phyloP scores from a whole-genome alignment of 2,797 vertebrate genomes.

The Phoxinus dragarum region DNA sequence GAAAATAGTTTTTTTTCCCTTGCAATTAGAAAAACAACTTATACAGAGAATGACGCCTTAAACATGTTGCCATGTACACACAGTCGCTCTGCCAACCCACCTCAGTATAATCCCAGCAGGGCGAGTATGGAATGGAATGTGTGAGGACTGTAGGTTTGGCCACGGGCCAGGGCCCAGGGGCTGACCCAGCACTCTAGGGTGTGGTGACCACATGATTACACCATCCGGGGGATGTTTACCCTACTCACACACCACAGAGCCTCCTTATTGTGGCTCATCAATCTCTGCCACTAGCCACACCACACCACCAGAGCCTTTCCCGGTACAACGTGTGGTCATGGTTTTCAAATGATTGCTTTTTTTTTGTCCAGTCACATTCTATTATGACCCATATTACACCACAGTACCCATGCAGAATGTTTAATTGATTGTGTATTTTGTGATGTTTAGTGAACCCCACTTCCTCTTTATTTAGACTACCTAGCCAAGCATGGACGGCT shows the following conservation, averaged over 20 bases:
- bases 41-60: conserved; percentile 11
- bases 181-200: conserved; percentile 58
- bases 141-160: conserved; percentile 56
- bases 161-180: conserved; percentile 35
- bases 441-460: neutral
- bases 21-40: conserved; percentile 34
- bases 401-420: conserved; percentile 12
- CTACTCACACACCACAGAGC: conserved; percentile 52
- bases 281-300: conserved; percentile 40
- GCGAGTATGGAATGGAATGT: conserved; percentile 54
- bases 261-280: conserved; percentile 45
- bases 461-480: conserved; percentile 81
- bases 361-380: conserved; percentile 1
- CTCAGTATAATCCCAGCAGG: conserved; percentile 36
- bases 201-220: conserved; percentile 60
- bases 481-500: conserved; percentile 95
- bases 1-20: neutral
- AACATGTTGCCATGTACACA: conserved; percentile 32
- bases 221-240: conserved; percentile 60
- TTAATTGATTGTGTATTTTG: conserved; percentile 1
- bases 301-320: conserved; percentile 24
- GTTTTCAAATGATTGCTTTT: conserved; percentile 4
- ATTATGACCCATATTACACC: conserved; percentile 12
- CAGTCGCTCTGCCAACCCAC: conserved; percentile 21
- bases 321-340: conserved; percentile 1